Evolutionary conservation across 1,140 invertebrate species (phyloP), one percentile per base, ranked within the genome.

Genomic region (Diachasmimorpha longicaudata): DNA sequence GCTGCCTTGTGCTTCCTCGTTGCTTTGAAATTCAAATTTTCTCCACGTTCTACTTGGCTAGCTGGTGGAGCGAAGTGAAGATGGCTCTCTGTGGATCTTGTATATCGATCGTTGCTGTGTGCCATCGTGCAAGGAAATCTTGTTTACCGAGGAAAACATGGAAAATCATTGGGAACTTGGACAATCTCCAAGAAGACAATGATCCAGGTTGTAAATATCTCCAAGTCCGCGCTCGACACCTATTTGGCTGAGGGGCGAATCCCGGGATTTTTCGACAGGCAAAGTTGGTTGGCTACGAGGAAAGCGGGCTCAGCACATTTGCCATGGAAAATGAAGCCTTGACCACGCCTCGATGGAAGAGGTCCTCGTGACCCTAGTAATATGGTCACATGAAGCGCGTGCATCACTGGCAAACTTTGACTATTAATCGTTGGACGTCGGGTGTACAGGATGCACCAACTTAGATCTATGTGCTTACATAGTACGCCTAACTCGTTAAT

Each of bases 11-110:
- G 39, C 31, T 42, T 69, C 67, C 71, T 66, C 58, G 39, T 80
- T 82, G 69, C 77, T 83, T 79, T 82, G 81, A 84, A 83, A 82
- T 83, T 82, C 82, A 84, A 79, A 84, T 84, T 31, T 23, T 6
- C 82, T 72, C 37, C 78, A 84, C 81, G 80, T 83, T 83, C 81
- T 82, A 78, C 82, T 81, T 82, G 82, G 83, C 82, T 74, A 72
- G 74, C 78, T 37, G 10, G 23, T 5, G 23, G 19, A 63, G 23
- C 58, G 4, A 13, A 63, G 58, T 13, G 14, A 31, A 23, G 58
- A 31, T 25, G 23, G 23, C 21, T 63, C 21, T 63, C 19, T 63
- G 58, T 31, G 23, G 23, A 63, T 63, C 58, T 23, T 63, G 58
- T 25, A 31, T 13, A 31, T 63, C 25, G 14, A 63, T 63, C 23